Base-by-base conservation (phyloP, 2,113 vertebrate species). In the Ramphastos sulfuratus region DNA sequence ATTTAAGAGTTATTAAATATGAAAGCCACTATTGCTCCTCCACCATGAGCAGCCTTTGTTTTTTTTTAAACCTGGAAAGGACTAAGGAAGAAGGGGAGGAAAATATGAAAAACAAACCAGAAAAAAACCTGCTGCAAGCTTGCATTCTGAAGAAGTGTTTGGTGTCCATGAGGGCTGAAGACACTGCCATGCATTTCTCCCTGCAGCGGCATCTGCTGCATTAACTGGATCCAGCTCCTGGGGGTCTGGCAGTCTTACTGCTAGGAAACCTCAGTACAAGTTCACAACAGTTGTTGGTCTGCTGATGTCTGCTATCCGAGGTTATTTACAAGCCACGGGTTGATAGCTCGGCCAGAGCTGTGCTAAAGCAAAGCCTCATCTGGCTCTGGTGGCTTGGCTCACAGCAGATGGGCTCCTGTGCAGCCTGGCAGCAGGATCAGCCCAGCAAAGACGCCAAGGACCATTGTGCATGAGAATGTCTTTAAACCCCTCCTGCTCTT, bases 1-100 rank as follows among this genome's bases (percentile, higher is more conserved):
- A 95, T 95, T 97, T 97, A 97, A 96, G 87, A 97, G 95, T 97
- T 98, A 98, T 98, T 98, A 98, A 97, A 96, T 95, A 97, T 96
- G 96, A 98, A 96, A 82, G 44, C 93, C 93, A 54, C 91, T 96
- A 94, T 96, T 96, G 89, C 95, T 94, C 80, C 66, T 94, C 77
- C 20, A n/a, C 65, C 86, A 70, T 1, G 76, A 95, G 56, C 63
- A 87, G 92, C 72, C 94, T 97, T 97, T 97, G 95, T 96, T 96
- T 97, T 96, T 97, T n/a, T 90, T 96, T 64, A 96, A 97, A 96
- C 76, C 86, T 95, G 96, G 94, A 96, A 95, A 92, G 44, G 48
- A 61, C 31, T 60, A 88, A 95, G 89, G 46, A 63, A 89, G 82
- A 77, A 19, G 15, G 21, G 39, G 63, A 86, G 66, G 63, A 63